Evolutionary conservation across 2,797 vertebrate genomes (phyloP).

Genomic region (Typhlichthys subterraneus): DNA sequence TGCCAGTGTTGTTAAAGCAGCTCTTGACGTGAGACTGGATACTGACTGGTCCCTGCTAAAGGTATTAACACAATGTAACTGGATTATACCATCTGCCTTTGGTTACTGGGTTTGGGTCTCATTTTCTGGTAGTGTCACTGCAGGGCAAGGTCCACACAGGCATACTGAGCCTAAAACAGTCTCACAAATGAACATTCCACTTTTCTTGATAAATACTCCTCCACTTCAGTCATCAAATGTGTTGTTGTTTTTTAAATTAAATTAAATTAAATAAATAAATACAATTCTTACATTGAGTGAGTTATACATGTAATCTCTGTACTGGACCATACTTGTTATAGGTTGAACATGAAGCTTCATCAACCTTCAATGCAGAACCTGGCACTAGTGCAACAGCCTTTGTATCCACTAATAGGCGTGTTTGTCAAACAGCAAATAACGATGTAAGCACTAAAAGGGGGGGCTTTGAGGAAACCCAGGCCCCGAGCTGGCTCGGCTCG

Average conservation of each 20-base stretch:
- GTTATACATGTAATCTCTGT: background rate
- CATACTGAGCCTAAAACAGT: conserved; percentile 4
- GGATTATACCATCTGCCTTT: conserved; percentile 59
- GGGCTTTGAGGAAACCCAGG: conserved; percentile 65
- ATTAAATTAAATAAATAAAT: background rate
- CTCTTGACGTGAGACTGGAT: conserved; percentile 11
- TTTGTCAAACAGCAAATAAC: conserved; percentile 62
- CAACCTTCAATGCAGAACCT: conserved; percentile 32
- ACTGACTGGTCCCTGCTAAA: conserved; percentile 30
- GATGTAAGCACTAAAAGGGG: conserved; percentile 32
- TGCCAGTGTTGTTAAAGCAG: conserved; percentile 29
- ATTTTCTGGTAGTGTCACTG: conserved; percentile 44
- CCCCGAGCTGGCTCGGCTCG: conserved; percentile 44
- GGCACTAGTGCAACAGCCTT: conserved; percentile 24
- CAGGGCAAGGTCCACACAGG: conserved; percentile 50
- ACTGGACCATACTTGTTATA: background rate
- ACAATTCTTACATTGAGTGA: background rate
- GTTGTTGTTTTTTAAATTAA: background rate
- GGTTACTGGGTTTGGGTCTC: conserved; percentile 48
- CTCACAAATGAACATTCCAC: too few species aligned
- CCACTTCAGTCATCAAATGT: too few species aligned
- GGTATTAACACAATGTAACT: conserved; percentile 33
- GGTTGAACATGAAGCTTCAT: conserved; percentile 26
- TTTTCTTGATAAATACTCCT: too few species aligned
- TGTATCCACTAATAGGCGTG: conserved; percentile 42